Evolutionary conservation across 2,888 invertebrate genomes (phyloP).

Genomic region (Frankliniella intonsa): DNA sequence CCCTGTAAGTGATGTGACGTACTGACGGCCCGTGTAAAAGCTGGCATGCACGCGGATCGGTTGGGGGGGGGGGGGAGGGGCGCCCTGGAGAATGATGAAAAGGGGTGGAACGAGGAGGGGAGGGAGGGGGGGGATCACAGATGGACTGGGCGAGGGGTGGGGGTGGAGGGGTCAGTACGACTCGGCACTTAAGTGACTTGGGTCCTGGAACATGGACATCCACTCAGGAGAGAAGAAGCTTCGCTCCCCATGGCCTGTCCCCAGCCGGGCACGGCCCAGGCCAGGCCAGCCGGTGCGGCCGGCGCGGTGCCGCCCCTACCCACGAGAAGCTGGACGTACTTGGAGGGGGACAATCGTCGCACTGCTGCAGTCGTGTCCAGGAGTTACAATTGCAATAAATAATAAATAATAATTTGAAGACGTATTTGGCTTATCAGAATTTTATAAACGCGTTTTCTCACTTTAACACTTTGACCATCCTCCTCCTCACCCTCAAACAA

Average conservation of each 20-base stretch:
- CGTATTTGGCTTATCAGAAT: too few relatives aligned
- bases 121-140: neutral
- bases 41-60: neutral
- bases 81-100: neutral
- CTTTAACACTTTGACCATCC: neutral
- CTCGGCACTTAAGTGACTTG: conserved; percentile 12
- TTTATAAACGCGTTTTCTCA: neutral
- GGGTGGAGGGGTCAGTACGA: neutral
- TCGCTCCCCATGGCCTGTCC: too few relatives aligned
- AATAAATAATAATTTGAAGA: neutral
- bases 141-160: neutral
- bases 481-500: too few relatives aligned
- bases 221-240: neutral
- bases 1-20: neutral
- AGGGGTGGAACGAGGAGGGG: neutral
- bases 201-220: conserved; percentile 18
- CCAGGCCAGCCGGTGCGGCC: neutral
- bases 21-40: neutral
- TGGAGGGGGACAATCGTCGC: too few relatives aligned
- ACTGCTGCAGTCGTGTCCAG: too few relatives aligned
- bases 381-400: too few relatives aligned
- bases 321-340: too few relatives aligned
- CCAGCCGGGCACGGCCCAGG: neutral
- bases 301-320: too few relatives aligned
- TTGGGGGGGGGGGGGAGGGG: neutral